A percentile compares a stretch with the other conserved stretches of the same genome.
These are phyloP conservation scores for Eurystomus glaucurus DNA, from an alignment of 2,797 vertebrate species.

Conservation along the genomic window DNA sequence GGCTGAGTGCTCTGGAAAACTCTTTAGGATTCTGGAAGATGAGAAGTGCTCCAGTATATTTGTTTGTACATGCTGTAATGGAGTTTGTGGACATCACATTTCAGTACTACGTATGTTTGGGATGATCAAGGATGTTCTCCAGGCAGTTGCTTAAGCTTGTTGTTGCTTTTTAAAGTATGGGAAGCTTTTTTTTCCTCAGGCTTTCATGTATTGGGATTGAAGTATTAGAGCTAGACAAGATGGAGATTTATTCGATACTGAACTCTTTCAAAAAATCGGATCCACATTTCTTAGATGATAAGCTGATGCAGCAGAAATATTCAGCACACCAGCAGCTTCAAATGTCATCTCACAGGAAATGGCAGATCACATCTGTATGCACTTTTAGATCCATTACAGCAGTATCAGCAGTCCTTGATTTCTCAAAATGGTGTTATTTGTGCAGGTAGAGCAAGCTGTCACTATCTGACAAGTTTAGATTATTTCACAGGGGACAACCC, in stretches of 20 bases:
- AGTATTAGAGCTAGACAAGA: background rate
- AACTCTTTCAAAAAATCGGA: background rate
- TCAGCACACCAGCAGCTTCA: background rate
- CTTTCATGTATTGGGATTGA: background rate
- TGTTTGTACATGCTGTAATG: background rate
- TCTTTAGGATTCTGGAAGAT: background rate
- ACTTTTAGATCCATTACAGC: constrained; percentile 57
- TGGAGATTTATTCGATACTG: background rate
- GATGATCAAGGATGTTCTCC: background rate
- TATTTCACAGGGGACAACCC: constrained; percentile 32
- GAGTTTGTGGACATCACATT: background rate
- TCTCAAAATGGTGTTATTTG: constrained; percentile 47
- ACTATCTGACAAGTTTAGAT: constrained; percentile 23
- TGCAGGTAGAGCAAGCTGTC: constrained; percentile 56
- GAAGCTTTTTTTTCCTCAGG: background rate
- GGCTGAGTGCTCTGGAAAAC: background rate
- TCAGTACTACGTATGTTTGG: background rate
- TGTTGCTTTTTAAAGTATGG: background rate
- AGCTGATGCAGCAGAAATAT: constrained; percentile 17
- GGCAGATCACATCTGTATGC: constrained; percentile 57
- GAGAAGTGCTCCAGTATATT: background rate
- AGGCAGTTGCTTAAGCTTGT: background rate
- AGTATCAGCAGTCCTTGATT: constrained; percentile 48
- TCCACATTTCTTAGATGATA: background rate
- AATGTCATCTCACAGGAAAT: background rate